Base-by-base conservation (phyloP, 2,797 vertebrate species). In the Distichodus sexfasciatus region DNA sequence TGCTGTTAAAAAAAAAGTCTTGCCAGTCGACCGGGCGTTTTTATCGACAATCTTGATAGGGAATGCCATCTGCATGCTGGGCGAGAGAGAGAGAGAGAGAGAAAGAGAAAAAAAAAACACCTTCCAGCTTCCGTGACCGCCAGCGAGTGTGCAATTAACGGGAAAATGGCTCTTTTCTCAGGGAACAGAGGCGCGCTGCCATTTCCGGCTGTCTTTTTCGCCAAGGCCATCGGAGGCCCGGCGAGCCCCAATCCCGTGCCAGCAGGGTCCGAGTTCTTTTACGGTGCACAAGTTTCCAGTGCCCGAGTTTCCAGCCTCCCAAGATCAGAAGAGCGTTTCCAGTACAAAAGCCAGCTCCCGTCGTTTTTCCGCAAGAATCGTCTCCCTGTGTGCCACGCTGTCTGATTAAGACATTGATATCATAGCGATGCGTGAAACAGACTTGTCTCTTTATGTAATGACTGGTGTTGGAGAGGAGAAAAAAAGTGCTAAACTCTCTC, bases 111-210 rank as follows among this genome's bases (percentile, higher is more conserved):
- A n/a, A n/a, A n/a, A 23, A 55, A 44, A 33, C 28, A 17, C 48
- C 50, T 47, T 2, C 1, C 2, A 17, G 66, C 46, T 12, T 74
- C 40, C 76, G 29, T 35, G 31, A 70, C 62, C 47, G 24, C 15
- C 11, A 58, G 31, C 35, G 58, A 75, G 71, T 63, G 54, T 76
- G 71, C 35, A 65, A 65, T 79, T 79, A 71, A 72, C 63, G 73
- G 77, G 48, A 70, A 82, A 76, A 74, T 64, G 35, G 61, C 71
- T 80, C 65, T 74, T 78, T 53, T 29, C 29, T 50, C 2, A 31
- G 51, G 67, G 51, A 71, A 81, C 15, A 24, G 47, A 69, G 41
- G 33, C 19, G 24, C 40, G 40, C 11, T 11, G 43, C n/a, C 41
- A 35, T 60, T 71, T 79, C 51, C 40, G 55, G 17, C 26, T 57